Evolutionary conservation across 2,113 vertebrate genomes (phyloP).

Genomic region (Scomber japonicus): DNA sequence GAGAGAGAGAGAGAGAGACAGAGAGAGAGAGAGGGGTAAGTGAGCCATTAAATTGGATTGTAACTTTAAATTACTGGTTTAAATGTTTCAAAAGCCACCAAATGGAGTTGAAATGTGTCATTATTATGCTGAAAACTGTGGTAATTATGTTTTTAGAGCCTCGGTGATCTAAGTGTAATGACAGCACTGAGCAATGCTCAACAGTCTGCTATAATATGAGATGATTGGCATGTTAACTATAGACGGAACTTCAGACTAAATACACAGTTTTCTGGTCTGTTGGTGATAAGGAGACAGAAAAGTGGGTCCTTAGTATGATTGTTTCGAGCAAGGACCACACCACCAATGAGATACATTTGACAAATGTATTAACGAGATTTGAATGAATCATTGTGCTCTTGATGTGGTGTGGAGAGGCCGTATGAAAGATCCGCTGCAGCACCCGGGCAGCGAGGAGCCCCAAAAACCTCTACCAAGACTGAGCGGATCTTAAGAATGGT

Average conservation of each 20-base stretch:
- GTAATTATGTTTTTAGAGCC: conserved; percentile 44
- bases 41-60: conserved; percentile 33
- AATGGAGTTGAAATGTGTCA: conserved; percentile 45
- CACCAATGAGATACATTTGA: no score
- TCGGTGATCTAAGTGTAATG: conserved; percentile 32
- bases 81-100: conserved; percentile 33
- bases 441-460: no score
- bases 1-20: background rate
- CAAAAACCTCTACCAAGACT: no score
- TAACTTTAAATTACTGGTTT: conserved; percentile 42
- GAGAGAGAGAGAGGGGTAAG: conserved; percentile 4
- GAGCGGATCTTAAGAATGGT: no score
- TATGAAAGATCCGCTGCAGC: no score
- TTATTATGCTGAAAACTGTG: conserved; percentile 38
- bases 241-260: background rate
- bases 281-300: no score
- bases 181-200: conserved; percentile 14
- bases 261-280: background rate
- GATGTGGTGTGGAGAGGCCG: no score
- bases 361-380: no score
- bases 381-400: no score
- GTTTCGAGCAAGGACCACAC: no score
- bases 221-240: background rate
- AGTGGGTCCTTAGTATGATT: no score
- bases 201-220: background rate